Percentiles rank a stretch among this genome's conserved stretches.
Evolutionary conservation across 2,113 vertebrate genomes (phyloP).

Genomic region (Dromiciops gliroides): DNA sequence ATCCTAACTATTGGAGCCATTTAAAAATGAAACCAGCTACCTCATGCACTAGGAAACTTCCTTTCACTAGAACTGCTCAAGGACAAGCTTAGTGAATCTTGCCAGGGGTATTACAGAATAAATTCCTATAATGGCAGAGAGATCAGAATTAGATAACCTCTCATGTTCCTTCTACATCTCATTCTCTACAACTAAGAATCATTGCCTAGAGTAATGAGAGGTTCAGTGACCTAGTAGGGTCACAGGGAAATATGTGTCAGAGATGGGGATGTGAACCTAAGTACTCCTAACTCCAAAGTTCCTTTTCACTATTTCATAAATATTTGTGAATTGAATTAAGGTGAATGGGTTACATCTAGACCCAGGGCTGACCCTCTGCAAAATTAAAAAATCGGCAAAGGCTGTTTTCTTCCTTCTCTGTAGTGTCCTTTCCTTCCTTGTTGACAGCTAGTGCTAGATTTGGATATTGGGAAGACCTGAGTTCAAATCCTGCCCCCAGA

Average conservation of each 20-base stretch:
- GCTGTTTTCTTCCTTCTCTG: not conserved
- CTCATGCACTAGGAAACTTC: not conserved
- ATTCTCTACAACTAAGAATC: not conserved
- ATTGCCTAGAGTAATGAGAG: not conserved
- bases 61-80: not conserved
- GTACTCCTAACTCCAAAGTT: not conserved
- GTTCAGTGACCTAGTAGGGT: not conserved
- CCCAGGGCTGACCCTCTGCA: not conserved
- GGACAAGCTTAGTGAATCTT: not conserved
- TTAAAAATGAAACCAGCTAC: not conserved
- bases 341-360: not conserved
- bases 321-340: not conserved
- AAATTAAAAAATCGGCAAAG: not conserved
- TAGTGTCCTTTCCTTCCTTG: not conserved
- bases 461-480: not conserved
- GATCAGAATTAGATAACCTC: not conserved
- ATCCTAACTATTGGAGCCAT: not conserved
- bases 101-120: not conserved
- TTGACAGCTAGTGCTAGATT: not conserved
- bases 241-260: not conserved
- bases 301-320: not conserved
- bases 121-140: not conserved
- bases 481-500: not conserved
- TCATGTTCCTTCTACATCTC: not conserved
- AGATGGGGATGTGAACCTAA: not conserved